Evolutionary conservation across 2,888 invertebrate genomes (phyloP).

Genomic region (Drosophila atroscutellata): DNA sequence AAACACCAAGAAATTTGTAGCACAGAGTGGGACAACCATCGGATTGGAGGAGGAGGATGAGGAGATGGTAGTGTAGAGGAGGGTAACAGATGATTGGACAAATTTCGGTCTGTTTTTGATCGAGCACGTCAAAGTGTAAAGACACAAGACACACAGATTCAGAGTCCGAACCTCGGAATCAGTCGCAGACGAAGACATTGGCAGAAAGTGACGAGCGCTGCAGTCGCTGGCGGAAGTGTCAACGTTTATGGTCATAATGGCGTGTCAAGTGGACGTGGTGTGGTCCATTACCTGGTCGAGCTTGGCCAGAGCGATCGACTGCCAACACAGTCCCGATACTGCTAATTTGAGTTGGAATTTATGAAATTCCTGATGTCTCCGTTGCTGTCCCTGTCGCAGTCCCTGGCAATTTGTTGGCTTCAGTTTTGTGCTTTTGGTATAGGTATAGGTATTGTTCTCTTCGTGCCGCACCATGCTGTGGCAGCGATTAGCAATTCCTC

Average conservation of each 20-base stretch:
- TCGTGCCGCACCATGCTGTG: slow-evolving; percentile 16
- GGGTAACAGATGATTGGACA: slow-evolving; percentile 64
- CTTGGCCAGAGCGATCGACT: slow-evolving; percentile 12
- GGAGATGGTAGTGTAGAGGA: not conserved
- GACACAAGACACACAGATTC: slow-evolving; percentile 3
- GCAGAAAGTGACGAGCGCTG: slow-evolving; percentile 41
- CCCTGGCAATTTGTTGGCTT: slow-evolving; percentile 65
- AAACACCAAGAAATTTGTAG: slow-evolving; percentile 80
- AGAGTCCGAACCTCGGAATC: not conserved
- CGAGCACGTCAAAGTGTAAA: slow-evolving; percentile 57
- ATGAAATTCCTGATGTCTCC: slow-evolving; percentile 70
- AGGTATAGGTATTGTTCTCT: not conserved
- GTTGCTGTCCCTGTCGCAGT: slow-evolving; percentile 15
- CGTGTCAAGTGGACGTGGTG: slow-evolving; percentile 78
- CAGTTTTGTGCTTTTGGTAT: slow-evolving; percentile 17
- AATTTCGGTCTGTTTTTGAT: slow-evolving; percentile 78
- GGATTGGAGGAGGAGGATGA: not conserved
- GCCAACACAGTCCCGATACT: slow-evolving; percentile 26
- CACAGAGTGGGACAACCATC: slow-evolving; percentile 12
- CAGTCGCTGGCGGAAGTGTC: slow-evolving; percentile 72
- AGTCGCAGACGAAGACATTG: slow-evolving; percentile 34
- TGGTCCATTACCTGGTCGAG: slow-evolving; percentile 68
- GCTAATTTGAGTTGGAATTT: slow-evolving; percentile 77
- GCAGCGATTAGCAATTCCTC: slow-evolving; percentile 80
- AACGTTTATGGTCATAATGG: slow-evolving; percentile 83